These are phyloP conservation scores for Odontothrips loti DNA, from an alignment of 2,888 invertebrate genomes.

Conservation along the genomic window DNA sequence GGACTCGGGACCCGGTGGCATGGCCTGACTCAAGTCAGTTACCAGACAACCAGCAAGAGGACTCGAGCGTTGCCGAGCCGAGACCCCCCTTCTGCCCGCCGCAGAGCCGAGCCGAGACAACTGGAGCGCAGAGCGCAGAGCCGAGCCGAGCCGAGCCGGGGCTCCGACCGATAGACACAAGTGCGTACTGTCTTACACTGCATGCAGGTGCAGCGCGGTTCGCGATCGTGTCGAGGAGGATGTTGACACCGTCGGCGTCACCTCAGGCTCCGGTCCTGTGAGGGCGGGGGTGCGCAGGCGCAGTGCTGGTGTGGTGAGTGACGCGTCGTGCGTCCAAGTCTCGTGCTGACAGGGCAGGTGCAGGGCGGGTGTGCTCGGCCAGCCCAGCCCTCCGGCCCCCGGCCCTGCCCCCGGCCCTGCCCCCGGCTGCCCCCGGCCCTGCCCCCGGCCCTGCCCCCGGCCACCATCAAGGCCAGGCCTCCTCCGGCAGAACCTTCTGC, in stretches of 20 bases:
- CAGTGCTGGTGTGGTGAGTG: too few species aligned
- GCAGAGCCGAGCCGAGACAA: too few species aligned
- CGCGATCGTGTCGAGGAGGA: too few species aligned
- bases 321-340: neutral
- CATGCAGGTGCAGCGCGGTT: too few species aligned
- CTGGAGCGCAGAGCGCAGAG: too few species aligned
- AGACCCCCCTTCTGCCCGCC: neutral
- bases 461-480: too few species aligned
- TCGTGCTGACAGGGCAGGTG: neutral
- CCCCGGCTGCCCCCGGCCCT: too few species aligned
- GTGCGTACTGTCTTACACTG: neutral
- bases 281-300: neutral
- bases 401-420: too few species aligned
- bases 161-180: neutral
- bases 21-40: neutral
- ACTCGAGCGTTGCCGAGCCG: neutral
- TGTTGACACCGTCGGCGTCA: neutral
- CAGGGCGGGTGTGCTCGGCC: neutral
- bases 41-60: constrained; percentile 7
- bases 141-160: neutral
- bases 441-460: too few species aligned
- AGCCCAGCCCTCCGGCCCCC: neutral
- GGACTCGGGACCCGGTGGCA: too few species aligned
- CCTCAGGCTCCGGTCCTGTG: neutral
- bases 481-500: too few species aligned